Conservation (phyloP, 2,113 vertebrate species). For the Coregonus clupeaformis region DNA sequence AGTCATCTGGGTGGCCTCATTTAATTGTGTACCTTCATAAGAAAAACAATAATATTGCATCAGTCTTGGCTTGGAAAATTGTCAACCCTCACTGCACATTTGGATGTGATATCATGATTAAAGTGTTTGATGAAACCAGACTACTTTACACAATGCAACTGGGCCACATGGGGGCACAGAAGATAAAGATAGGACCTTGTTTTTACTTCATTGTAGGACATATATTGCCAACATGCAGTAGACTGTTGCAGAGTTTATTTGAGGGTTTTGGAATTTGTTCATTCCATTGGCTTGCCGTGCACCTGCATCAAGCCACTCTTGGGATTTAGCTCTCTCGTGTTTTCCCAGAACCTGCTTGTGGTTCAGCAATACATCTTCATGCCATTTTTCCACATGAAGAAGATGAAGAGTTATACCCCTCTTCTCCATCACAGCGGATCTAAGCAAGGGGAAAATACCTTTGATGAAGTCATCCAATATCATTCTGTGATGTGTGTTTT, state of each 20-base stretch:
- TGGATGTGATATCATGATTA: background rate
- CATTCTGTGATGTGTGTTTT: background rate
- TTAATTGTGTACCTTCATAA: no score
- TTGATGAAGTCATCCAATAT: conserved; percentile 8
- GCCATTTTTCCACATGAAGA: background rate
- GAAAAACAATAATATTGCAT: background rate
- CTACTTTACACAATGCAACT: no score
- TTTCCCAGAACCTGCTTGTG: no score
- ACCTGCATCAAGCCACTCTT: background rate
- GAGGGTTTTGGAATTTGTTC: background rate
- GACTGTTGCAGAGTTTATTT: background rate
- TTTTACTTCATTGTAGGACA: no score
- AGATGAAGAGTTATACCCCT: background rate
- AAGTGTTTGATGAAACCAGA: no score
- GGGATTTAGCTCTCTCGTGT: background rate
- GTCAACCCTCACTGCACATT: conserved; percentile 11
- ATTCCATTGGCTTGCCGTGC: background rate
- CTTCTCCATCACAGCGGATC: background rate
- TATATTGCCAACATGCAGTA: background rate
- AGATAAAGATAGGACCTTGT: no score
- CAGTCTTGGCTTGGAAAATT: conserved; percentile 29
- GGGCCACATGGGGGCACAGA: no score
- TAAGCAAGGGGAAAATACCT: background rate
- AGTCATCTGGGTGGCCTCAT: background rate
- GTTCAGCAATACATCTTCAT: background rate